Base-by-base conservation (phyloP, 35 echinoderm and acorn worm genomes). In the Ptychodera flava region DNA sequence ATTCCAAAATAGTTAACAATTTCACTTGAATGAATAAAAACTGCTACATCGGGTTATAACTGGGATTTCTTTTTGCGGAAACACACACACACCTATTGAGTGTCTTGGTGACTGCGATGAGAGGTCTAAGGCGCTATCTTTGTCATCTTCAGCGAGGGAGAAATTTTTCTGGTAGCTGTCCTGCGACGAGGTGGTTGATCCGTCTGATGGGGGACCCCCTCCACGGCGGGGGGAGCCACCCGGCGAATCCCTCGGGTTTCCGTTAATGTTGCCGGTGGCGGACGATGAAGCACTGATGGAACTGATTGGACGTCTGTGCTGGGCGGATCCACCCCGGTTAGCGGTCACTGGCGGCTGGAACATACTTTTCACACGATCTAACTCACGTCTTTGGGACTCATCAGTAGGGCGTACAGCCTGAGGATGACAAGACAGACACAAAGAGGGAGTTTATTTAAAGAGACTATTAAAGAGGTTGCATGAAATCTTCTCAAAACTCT, bases 21-120 rank as follows among this genome's bases (percentile, higher is more conserved):
- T n/a, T n/a, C n/a, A n/a, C n/a, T n/a, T n/a, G n/a, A n/a, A n/a
- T n/a, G n/a, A n/a, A n/a, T n/a, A n/a, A n/a, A n/a, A n/a, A n/a
- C n/a, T n/a, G n/a, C n/a, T n/a, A n/a, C n/a, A n/a, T n/a, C n/a
- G n/a, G n/a, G n/a, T n/a, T n/a, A n/a, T n/a, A n/a, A n/a, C n/a
- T n/a, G n/a, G n/a, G n/a, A n/a, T n/a, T n/a, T n/a, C n/a, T n/a
- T n/a, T n/a, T n/a, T n/a, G n/a, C n/a, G n/a, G n/a, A n/a, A n/a
- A n/a, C n/a, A n/a, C 45, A 64, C 6, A 86, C 85, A 52, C 78
- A 85, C 90, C 87, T 79, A 93, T 34, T 77, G 91, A 92, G 80
- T 97, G 94, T 29, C 89, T 93, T 0, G 94, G 94, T 77, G 94
- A 87, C 31, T 97, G 84, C 1, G 91, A 78, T 12, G 93, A 90